Base-by-base conservation (phyloP, 2,113 vertebrate genomes). In the Campylorhamphus procurvoides region DNA sequence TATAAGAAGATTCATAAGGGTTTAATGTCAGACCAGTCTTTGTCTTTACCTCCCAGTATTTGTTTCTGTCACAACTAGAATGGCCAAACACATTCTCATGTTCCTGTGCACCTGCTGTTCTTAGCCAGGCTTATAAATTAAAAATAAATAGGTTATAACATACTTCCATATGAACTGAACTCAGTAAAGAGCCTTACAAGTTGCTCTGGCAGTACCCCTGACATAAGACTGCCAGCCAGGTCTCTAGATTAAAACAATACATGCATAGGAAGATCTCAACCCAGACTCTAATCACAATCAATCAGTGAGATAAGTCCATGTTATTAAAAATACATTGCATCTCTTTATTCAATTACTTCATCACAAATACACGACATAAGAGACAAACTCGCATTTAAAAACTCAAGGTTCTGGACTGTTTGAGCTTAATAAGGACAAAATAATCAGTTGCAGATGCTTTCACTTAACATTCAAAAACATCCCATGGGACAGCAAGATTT, bases 381-480 rank as follows among this genome's bases (percentile, higher is more conserved):
- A 96, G 58, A 52, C 84, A 79, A 96, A 84, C 62, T 50, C 90
- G 42, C 22, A 87, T 90, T 96, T 94, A 81, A 74, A 87, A 86
- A 39, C 68, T 53, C 24, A 17, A 52, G 22, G 59, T 66, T 89
- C 64, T 94, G 93, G 40, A 44, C 63, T 44, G 62, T 75, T 87
- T 89, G 72, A 95, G 81, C 91, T 93, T 78, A 96, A 94, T 92
- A 96, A 79, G 68, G 75, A 94, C 28, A 80, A 96, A 94, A 39
- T 88, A 95, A 95, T 78, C 91, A 93, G 67, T 16, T 94, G 82
- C 95, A 84, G 89, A 91, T 96, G 91, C 84, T 95, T 94, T 97
- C 56, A 85, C 81, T 93, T 37, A 95, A 50, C 56, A 90, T 94
- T 87, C 82, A 89, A 84, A 92, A 97, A 90, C 39, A 81, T 80